These are phyloP conservation scores for Drosophila simulans DNA, from an alignment of 1,140 invertebrate genomes.

Conservation along the genomic window DNA sequence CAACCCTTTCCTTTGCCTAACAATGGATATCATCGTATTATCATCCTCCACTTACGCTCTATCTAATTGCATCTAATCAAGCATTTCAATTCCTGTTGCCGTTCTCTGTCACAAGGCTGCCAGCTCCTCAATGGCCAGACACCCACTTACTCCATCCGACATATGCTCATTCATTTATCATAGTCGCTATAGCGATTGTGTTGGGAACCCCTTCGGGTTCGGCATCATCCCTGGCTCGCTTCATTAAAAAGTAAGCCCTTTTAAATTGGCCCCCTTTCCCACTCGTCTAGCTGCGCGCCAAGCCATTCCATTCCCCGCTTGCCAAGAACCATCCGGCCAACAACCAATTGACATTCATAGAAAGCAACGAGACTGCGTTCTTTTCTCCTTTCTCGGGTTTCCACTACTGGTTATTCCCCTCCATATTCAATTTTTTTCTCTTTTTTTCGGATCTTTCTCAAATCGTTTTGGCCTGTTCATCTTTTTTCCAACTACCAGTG, in stretches of 20 bases:
- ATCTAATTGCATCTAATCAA: conserved; percentile 66
- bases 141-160: conserved; percentile 23
- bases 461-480: conserved; percentile 58
- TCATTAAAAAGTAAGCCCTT: conserved; percentile 81
- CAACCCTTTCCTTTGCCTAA: conserved; percentile 1
- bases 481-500: conserved; percentile 20
- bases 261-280: conserved; percentile 70
- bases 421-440: conserved; percentile 18
- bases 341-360: conserved; percentile 73
- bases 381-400: conserved; percentile 23
- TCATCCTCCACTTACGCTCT: conserved; percentile 39
- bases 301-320: conserved; percentile 1
- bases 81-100: conserved; percentile 60
- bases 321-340: conserved; percentile 31
- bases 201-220: conserved; percentile 12
- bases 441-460: conserved; percentile 50
- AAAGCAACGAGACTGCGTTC: conserved; percentile 46
- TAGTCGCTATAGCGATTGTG: conserved; percentile 26
- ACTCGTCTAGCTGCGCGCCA: not conserved
- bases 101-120: conserved; percentile 51
- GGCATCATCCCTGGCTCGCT: conserved; percentile 53
- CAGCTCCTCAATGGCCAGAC: conserved; percentile 39
- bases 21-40: conserved; percentile 20
- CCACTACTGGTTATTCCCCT: conserved; percentile 10
- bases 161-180: conserved; percentile 49